Percentiles rank a stretch among this genome's conserved stretches.
These are phyloP conservation scores for Drosophila stalkeri DNA, from an alignment of 2,888 invertebrate species.

Conservation along the genomic window DNA sequence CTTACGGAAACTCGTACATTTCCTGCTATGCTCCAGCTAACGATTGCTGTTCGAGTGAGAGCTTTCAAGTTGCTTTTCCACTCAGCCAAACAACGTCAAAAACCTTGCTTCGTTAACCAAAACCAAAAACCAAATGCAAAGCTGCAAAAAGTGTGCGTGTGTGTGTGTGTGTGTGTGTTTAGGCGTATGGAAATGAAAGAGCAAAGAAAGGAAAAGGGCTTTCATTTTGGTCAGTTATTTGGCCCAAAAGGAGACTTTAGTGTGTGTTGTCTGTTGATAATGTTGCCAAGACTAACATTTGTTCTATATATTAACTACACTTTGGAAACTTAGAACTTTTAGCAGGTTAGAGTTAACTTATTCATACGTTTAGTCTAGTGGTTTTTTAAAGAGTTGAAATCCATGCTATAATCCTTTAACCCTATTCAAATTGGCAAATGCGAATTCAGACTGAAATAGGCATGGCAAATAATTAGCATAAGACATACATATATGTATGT, in stretches of 20 bases:
- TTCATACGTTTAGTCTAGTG: background rate
- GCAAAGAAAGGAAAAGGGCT: background rate
- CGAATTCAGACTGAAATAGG: too few species aligned
- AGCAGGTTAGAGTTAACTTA: too few species aligned
- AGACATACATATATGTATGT: too few species aligned
- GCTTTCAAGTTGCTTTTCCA: conserved; percentile 62
- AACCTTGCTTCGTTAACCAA: conserved; percentile 46
- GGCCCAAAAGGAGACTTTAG: conserved; percentile 11
- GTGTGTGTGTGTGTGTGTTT: background rate
- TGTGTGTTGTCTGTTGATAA: conserved; percentile 14
- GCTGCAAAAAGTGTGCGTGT: conserved; percentile 5
- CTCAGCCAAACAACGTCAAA: conserved; percentile 35
- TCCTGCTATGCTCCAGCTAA: conserved; percentile 56
- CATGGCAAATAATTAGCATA: too few species aligned
- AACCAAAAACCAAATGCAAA: conserved; percentile 38
- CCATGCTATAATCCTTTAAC: too few species aligned
- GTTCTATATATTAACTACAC: background rate
- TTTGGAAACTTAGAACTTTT: background rate
- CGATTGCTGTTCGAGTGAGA: conserved; percentile 52
- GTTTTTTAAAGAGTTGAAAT: background rate
- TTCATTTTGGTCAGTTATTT: conserved; percentile 28
- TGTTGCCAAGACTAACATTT: conserved; percentile 1
- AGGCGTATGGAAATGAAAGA: background rate
- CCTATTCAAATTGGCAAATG: too few species aligned
- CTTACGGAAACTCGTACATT: conserved; percentile 66